These are phyloP conservation scores for Ornithorhynchus anatinus DNA, from an alignment of 2,113 vertebrate genomes.

Conservation along the genomic window DNA sequence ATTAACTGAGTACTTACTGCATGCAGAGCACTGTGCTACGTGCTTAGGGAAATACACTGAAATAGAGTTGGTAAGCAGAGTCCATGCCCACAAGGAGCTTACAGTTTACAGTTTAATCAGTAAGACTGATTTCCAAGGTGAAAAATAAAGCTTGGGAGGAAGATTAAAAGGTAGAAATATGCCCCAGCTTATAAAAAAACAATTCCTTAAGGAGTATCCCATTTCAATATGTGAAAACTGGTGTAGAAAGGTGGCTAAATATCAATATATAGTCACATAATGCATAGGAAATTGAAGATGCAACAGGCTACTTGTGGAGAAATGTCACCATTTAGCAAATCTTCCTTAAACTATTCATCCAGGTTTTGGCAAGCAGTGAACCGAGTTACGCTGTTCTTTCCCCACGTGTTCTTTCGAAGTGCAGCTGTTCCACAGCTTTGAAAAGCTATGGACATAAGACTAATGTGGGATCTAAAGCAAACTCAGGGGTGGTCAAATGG, in stretches of 20 bases:
- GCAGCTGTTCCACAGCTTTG: constrained; percentile 43
- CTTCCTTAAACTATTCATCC: constrained; percentile 35
- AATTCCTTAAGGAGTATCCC: no score
- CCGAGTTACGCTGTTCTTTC: constrained; percentile 26
- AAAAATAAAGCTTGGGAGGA: no score
- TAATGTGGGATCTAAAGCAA: constrained; percentile 26
- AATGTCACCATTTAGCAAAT: constrained; percentile 10
- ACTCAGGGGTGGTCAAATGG: constrained; percentile 27
- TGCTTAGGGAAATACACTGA: no score
- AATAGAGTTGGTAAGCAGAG: no score
- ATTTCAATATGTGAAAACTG: no score
- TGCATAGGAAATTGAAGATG: constrained; percentile 7
- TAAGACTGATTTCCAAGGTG: no score
- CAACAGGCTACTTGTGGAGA: constrained; percentile 16
- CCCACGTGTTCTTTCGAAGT: constrained; percentile 48
- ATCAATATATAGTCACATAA: neutral
- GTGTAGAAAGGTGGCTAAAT: neutral
- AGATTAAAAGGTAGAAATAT: no score
- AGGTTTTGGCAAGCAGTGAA: constrained; percentile 19
- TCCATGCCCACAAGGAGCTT: no score
- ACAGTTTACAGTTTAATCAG: no score
- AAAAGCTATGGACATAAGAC: constrained; percentile 19
- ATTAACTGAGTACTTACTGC: no score
- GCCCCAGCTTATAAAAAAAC: no score
- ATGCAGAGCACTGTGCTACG: no score